A percentile compares a stretch with the other conserved stretches of the same genome.
Evolutionary conservation across 2,113 vertebrate species (phyloP).

Genomic region (Saguinus imperator): DNA sequence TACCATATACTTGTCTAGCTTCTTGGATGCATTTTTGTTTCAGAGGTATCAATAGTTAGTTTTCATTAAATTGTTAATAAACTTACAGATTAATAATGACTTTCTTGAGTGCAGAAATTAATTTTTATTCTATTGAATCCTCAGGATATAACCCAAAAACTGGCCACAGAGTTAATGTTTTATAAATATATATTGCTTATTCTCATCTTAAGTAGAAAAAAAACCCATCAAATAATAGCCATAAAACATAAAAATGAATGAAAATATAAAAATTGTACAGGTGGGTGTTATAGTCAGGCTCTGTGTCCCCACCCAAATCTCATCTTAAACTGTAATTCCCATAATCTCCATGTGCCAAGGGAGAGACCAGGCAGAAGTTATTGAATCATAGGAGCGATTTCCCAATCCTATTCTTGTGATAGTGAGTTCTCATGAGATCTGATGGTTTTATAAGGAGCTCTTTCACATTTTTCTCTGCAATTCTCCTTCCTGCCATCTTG

Average conservation of each 20-base stretch:
- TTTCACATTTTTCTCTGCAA: too few relatives aligned
- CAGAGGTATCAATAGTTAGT: not conserved
- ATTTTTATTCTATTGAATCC: not conserved
- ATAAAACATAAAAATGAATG: not conserved
- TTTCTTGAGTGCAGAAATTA: not conserved
- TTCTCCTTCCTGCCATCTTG: too few relatives aligned
- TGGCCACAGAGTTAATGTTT: not conserved
- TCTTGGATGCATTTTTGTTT: not conserved
- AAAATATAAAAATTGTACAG: not conserved
- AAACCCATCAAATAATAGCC: not conserved
- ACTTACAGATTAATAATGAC: not conserved
- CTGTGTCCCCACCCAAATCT: too few relatives aligned
- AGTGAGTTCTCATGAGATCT: too few relatives aligned
- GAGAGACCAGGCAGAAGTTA: too few relatives aligned
- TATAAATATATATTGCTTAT: not conserved
- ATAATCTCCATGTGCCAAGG: too few relatives aligned
- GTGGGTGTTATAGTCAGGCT: not conserved
- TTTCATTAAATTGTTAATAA: slow-evolving; percentile 4
- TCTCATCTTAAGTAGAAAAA: not conserved
- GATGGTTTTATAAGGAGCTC: too few relatives aligned
- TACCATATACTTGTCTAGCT: not conserved
- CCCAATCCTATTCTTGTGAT: too few relatives aligned
- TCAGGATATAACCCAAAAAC: not conserved
- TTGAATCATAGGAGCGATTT: too few relatives aligned
- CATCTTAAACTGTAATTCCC: too few relatives aligned